Percentiles rank a stretch among this genome's conserved stretches.
These are phyloP conservation scores for Megaceryle alcyon DNA, from an alignment of 2,797 vertebrate species.

Conservation along the genomic window DNA sequence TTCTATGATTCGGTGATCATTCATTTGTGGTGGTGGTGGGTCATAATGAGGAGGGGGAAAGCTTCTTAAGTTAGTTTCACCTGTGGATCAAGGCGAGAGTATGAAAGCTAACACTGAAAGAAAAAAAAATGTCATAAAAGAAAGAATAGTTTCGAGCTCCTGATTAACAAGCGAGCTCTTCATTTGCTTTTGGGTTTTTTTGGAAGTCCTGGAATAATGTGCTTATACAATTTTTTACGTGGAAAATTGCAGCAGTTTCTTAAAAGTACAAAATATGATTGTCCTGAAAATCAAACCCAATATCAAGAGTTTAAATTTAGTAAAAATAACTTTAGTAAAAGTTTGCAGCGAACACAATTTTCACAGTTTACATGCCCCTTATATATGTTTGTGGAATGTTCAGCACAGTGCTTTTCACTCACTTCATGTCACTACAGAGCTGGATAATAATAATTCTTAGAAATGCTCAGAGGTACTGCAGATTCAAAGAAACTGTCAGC, in stretches of 20 bases:
- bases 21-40: background rate
- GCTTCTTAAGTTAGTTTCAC: background rate
- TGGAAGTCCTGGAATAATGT: background rate
- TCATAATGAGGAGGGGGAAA: background rate
- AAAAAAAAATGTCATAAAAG: background rate
- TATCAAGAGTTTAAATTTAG: background rate
- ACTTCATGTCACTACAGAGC: background rate
- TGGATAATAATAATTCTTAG: background rate
- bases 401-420: background rate
- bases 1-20: background rate
- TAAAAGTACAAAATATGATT: background rate
- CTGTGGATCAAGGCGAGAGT: background rate
- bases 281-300: background rate
- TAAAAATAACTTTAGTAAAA: background rate
- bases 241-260: background rate
- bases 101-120: background rate
- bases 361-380: background rate
- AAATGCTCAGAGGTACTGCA: background rate
- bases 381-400: background rate
- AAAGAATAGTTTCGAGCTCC: background rate
- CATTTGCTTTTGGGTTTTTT: background rate
- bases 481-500: background rate
- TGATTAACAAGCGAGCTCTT: background rate
- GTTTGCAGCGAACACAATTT: background rate
- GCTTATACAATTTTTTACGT: background rate